Evolutionary conservation across 2,888 invertebrate genomes (phyloP), one percentile per base, ranked within the genome.

Genomic region (Diaphora mendica): DNA sequence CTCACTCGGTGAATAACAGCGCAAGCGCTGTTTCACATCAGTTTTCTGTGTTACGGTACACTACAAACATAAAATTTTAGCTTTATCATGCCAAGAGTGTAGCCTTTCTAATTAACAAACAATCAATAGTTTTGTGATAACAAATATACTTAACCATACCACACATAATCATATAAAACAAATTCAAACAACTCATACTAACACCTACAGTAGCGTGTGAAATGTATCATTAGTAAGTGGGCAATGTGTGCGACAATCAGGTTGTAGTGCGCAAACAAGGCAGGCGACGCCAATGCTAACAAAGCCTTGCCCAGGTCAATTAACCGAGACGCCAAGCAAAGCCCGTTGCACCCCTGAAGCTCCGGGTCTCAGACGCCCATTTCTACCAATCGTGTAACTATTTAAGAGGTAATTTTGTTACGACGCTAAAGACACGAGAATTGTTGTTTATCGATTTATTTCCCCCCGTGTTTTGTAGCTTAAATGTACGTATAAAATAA

Each of bases 251-350:
- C 82, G 88, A 87, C 88, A 88, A 87, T 88, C 86, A 86, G 86
- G 82, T 86, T 81, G 87, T 83, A 84, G 88, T 87, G 79, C 69
- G 85, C 89, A 92, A 92, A 92, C 90, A 91, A 81, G 82, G 83
- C 82, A 87, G 89, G 89, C 88, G 82, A 87, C 86, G 91, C 90
- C 89, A 91, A 88, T 73, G 86, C 88, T 92, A 92, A 93, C 91
- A 91, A 71, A 73, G 86, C 84, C 84, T 81, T 78, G 79, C 82
- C 82, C 84, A 88, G 77, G 87, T 90, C 92, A 91, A 92, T 92
- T 92, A 91, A 89, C 88, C 74, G 83, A 82, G 86, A 85, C 86
- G 84, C 80, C 85, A 82, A 80, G 83, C 82, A 81, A 82, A 84
- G 82, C 82, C 75, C 74, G 76, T 73, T 83, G 79, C 79, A 82